phyloP scores from a whole-genome alignment of 2,797 vertebrate genomes.

The Aythya fuligula region DNA sequence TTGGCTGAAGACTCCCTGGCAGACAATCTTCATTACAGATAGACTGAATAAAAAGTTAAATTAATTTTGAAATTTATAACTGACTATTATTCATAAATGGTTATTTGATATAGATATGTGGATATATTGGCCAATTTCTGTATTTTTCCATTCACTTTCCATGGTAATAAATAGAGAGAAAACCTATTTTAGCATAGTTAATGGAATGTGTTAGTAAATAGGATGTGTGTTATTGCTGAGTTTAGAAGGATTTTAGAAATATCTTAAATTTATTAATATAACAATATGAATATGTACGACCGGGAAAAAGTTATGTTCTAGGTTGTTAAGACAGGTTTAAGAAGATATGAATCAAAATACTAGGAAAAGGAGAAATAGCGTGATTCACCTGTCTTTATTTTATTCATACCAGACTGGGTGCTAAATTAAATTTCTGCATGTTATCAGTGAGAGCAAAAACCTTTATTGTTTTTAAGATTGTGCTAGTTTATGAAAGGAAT shows the following conservation, averaged over 20 bases:
- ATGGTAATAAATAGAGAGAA: neutral
- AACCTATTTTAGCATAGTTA: neutral
- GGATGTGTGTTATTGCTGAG: rapidly evolving
- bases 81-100: neutral
- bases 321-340: neutral
- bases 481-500: neutral
- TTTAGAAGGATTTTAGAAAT: neutral
- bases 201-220: neutral
- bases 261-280: neutral
- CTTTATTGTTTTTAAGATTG: neutral
- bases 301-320: neutral
- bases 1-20: neutral
- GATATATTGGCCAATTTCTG: neutral
- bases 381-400: neutral
- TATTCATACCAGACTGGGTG: neutral
- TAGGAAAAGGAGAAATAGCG: neutral
- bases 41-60: constrained; percentile 22
- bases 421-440: neutral
- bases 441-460: neutral
- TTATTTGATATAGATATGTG: neutral
- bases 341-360: neutral
- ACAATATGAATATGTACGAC: neutral
- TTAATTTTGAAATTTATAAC: constrained; percentile 29
- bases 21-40: neutral
- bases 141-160: neutral